A percentile compares a stretch with the other conserved stretches of the same genome.
These are phyloP conservation scores for Eremophila alpestris DNA, from an alignment of 2,797 vertebrate species.

Conservation along the genomic window DNA sequence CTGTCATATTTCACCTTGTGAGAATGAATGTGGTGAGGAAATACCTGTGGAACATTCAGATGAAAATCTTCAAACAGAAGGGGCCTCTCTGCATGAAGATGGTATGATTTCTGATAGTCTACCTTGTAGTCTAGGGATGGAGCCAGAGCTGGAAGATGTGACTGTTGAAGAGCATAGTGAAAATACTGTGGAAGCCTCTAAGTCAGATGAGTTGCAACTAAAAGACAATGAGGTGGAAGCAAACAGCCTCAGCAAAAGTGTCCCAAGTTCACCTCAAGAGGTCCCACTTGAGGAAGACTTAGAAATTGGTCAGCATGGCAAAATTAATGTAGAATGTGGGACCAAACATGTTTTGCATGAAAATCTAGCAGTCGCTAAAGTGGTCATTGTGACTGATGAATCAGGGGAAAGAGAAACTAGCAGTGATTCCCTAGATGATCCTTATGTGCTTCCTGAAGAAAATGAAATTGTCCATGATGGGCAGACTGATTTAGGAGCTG, in stretches of 20 bases:
- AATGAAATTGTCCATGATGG: slow-evolving; percentile 4
- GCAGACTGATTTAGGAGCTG: neutral
- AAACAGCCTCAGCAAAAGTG: neutral
- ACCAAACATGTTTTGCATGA: neutral
- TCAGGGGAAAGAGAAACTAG: slow-evolving; percentile 17
- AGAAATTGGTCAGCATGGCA: neutral
- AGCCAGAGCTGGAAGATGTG: neutral
- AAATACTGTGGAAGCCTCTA: neutral
- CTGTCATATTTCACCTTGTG: slow-evolving; percentile 65
- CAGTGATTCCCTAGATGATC: slow-evolving; percentile 60
- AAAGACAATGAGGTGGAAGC: neutral
- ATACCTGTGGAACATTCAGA: slow-evolving; percentile 1
- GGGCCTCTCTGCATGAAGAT: slow-evolving; percentile 27
- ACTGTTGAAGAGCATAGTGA: neutral
- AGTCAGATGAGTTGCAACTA: neutral
- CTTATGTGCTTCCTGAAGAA: slow-evolving; percentile 71
- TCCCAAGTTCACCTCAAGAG: neutral
- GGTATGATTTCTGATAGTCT: neutral
- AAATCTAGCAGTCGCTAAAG: slow-evolving; percentile 26
- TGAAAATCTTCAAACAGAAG: slow-evolving; percentile 48
- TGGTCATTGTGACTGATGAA: slow-evolving; percentile 52
- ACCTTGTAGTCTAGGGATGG: neutral
- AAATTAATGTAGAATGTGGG: neutral
- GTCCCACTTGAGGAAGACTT: neutral
- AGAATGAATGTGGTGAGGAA: slow-evolving; percentile 57